These are phyloP conservation scores for Sebastes baramenuke DNA, from an alignment of 2,797 vertebrate genomes.

Conservation along the genomic window DNA sequence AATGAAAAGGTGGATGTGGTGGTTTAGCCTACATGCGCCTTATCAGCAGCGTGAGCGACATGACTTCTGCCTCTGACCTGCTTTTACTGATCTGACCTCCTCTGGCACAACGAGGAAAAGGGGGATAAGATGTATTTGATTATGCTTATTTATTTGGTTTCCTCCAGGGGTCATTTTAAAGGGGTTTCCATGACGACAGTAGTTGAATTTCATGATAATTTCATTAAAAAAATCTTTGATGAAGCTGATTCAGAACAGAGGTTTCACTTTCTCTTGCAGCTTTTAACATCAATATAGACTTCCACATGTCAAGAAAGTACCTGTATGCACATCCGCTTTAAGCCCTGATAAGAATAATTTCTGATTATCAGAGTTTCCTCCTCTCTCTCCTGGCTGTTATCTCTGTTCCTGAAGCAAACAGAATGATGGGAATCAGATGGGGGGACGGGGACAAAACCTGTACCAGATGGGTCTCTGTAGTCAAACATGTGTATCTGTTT, in stretches of 20 bases:
- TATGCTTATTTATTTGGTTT: not conserved
- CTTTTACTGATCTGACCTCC: not conserved
- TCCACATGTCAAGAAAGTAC: not conserved
- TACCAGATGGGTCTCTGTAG: conserved; percentile 32
- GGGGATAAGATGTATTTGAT: not conserved
- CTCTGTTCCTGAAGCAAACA: conserved; percentile 24
- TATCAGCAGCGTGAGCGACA: conserved; percentile 8
- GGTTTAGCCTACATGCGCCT: not conserved
- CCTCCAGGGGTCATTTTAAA: not conserved
- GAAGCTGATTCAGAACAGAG: conserved; percentile 9
- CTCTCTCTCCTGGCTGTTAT: conserved; percentile 11
- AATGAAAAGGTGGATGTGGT: conserved; percentile 8
- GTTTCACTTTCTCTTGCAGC: not conserved
- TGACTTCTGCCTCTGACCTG: too few species aligned
- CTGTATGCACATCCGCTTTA: conserved; percentile 5
- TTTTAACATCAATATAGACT: not conserved
- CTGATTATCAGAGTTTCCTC: not conserved
- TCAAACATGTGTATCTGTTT: conserved; percentile 13
- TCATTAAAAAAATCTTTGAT: not conserved
- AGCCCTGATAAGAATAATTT: conserved; percentile 7
- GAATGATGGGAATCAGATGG: conserved; percentile 50
- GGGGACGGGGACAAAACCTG: conserved; percentile 5
- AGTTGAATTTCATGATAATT: not conserved
- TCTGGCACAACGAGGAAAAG: not conserved
- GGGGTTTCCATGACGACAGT: not conserved